Percentiles rank a stretch among this genome's conserved stretches.
Evolutionary conservation across 2,113 vertebrate species (phyloP).

Genomic region (Pachycephala philippinensis): DNA sequence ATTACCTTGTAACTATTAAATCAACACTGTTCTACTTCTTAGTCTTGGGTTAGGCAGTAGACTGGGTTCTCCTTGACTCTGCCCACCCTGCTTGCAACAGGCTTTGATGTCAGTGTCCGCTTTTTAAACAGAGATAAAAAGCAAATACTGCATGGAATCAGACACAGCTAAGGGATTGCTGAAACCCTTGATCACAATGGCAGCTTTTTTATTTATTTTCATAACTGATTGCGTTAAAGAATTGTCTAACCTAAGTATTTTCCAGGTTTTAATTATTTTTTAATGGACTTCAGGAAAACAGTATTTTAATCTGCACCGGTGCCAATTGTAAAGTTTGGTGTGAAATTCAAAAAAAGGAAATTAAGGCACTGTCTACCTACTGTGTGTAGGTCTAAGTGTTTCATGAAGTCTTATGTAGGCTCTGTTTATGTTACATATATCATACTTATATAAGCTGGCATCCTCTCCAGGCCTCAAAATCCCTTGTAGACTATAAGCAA

Average conservation of each 20-base stretch:
- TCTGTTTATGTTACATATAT: neutral
- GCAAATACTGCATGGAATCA: neutral
- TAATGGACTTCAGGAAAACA: neutral
- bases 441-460: neutral
- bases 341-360: neutral
- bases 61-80: neutral
- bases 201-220: neutral
- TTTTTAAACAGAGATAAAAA: neutral
- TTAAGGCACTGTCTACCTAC: neutral
- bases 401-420: neutral
- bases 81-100: neutral
- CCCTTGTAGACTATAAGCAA: slow-evolving; percentile 5
- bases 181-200: neutral
- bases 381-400: neutral
- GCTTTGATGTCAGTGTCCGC: neutral
- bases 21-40: neutral
- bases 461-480: neutral
- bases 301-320: neutral
- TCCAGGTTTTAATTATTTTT: neutral
- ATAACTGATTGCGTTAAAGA: neutral
- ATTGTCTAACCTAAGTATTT: neutral
- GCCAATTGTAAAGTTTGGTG: neutral
- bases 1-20: neutral
- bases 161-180: neutral
- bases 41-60: neutral